phyloP scores from a whole-genome alignment of 2,888 invertebrate genomes.

The Pediacus dermestoides region DNA sequence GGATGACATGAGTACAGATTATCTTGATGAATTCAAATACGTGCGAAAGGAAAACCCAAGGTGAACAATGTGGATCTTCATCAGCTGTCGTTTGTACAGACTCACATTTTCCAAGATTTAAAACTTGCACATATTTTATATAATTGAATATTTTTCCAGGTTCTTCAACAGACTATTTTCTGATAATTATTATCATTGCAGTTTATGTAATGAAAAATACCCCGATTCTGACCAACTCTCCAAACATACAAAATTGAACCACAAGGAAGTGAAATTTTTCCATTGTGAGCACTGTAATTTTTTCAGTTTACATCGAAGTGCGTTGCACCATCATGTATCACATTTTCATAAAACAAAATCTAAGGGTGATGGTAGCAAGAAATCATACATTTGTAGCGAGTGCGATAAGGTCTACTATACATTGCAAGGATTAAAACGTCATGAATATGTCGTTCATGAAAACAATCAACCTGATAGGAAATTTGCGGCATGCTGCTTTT shows the following conservation, averaged over 20 bases:
- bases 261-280: constrained; percentile 12
- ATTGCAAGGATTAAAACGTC: too few relatives aligned
- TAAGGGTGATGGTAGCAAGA: not conserved
- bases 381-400: constrained; percentile 5
- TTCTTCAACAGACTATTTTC: constrained; percentile 10
- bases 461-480: too few relatives aligned
- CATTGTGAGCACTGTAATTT: constrained; percentile 11
- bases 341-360: constrained; percentile 10
- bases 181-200: constrained; percentile 9
- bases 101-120: too few relatives aligned
- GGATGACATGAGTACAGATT: constrained; percentile 7
- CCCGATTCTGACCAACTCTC: constrained; percentile 6
- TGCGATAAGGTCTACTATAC: constrained; percentile 3
- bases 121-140: too few relatives aligned
- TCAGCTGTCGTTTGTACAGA: too few relatives aligned
- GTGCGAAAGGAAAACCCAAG: too few relatives aligned
- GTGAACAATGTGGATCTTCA: constrained; percentile 8
- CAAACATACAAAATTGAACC: constrained; percentile 9
- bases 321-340: constrained; percentile 7
- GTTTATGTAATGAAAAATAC: constrained; percentile 8
- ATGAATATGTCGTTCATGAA: too few relatives aligned
- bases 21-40: too few relatives aligned
- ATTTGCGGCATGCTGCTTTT: constrained; percentile 1
- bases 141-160: constrained; percentile 7
- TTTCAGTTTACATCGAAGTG: constrained; percentile 8